Conservation (phyloP, 2,113 vertebrate species). For the Corydoras maculifer region DNA sequence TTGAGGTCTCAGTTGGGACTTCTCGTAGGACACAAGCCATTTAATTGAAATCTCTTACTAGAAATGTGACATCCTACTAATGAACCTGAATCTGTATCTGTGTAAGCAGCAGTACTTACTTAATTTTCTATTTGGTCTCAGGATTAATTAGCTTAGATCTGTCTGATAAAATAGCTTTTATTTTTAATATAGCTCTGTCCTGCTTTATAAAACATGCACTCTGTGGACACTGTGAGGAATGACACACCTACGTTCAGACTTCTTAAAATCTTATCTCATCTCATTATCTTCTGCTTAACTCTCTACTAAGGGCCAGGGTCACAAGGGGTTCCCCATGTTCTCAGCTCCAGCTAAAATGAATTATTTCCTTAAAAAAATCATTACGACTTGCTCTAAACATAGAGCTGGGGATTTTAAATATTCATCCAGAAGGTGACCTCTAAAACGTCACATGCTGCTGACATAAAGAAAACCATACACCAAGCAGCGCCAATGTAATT, state of each 20-base stretch:
- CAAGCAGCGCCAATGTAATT: slow-evolving; percentile 6
- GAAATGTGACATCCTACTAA: neutral
- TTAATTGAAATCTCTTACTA: neutral
- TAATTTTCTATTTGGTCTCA: too few species aligned
- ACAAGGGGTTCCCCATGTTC: neutral
- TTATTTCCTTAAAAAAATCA: neutral
- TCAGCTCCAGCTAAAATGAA: neutral
- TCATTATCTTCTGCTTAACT: too few species aligned
- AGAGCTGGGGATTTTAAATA: slow-evolving; percentile 12
- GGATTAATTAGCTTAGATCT: too few species aligned
- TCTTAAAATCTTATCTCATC: too few species aligned
- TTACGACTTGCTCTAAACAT: slow-evolving; percentile 1
- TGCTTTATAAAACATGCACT: too few species aligned
- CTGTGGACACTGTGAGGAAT: too few species aligned
- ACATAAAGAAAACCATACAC: slow-evolving; percentile 2
- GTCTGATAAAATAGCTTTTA: too few species aligned
- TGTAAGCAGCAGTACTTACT: too few species aligned
- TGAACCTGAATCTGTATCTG: too few species aligned
- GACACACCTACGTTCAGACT: too few species aligned
- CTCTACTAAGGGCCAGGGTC: too few species aligned
- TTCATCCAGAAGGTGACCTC: slow-evolving; percentile 8
- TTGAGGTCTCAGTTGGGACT: neutral
- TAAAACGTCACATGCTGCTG: neutral
- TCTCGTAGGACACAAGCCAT: neutral
- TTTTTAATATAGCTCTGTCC: too few species aligned